phyloP scores from a whole-genome alignment of 2,888 invertebrate genomes.

The Athrips mouffetella region DNA sequence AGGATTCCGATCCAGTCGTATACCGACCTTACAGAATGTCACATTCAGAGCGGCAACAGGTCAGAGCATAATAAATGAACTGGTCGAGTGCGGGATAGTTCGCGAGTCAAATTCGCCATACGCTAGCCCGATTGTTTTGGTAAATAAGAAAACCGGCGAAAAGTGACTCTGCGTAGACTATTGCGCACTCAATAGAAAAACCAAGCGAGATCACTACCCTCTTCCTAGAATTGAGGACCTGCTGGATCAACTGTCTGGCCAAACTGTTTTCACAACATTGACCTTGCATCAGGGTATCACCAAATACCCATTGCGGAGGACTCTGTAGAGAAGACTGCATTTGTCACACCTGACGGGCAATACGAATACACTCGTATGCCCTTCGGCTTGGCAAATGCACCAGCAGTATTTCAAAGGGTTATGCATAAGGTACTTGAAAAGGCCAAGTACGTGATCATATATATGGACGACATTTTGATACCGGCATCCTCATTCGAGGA shows the following conservation, averaged over 20 bases:
- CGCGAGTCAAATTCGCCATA: conserved; percentile 19
- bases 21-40: conserved; percentile 24
- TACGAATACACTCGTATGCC: conserved; percentile 42
- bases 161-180: conserved; percentile 24
- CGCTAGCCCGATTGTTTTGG: conserved; percentile 21
- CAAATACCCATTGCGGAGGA: conserved; percentile 27
- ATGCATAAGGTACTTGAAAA: conserved; percentile 30
- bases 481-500: conserved; percentile 24
- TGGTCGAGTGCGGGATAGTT: conserved; percentile 21
- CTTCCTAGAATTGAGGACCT: conserved; percentile 36
- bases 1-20: conserved; percentile 21
- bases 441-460: conserved; percentile 23
- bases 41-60: conserved; percentile 15
- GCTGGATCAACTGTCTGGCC: conserved; percentile 30
- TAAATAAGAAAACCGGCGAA: conserved; percentile 20
- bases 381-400: conserved; percentile 43
- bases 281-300: conserved; percentile 10
- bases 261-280: conserved; percentile 29
- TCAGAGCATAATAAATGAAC: conserved; percentile 21
- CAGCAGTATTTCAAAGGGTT: conserved; percentile 36
- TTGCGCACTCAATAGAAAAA: conserved; percentile 22
- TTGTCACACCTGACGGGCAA: conserved; percentile 41
- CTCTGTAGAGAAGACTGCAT: conserved; percentile 38
- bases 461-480: conserved; percentile 35
- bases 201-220: conserved; percentile 25